Conservation (phyloP, 2,113 vertebrate species). For the Rafetus swinhoei region DNA sequence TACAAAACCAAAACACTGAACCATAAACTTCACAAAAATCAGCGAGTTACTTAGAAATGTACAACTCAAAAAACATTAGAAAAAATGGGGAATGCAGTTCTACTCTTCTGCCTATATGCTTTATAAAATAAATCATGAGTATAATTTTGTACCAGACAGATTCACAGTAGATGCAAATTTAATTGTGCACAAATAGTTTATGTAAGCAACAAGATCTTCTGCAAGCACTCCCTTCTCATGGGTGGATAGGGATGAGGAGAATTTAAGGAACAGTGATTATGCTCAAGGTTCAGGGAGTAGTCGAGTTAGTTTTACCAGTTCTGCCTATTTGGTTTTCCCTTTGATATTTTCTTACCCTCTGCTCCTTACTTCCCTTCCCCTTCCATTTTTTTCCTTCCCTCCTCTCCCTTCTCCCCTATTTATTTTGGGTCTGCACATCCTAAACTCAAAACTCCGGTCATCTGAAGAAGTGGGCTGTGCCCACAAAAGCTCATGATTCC, state of each 20-base stretch:
- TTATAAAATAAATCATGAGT: background rate
- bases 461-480: too few relatives aligned
- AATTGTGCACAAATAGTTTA: background rate
- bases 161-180: background rate
- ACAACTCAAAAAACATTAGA: background rate
- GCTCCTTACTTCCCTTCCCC: too few relatives aligned
- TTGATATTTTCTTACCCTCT: too few relatives aligned
- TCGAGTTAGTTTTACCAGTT: too few relatives aligned
- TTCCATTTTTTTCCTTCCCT: too few relatives aligned
- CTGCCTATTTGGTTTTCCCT: too few relatives aligned
- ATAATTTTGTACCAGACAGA: background rate
- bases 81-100: background rate
- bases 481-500: too few relatives aligned
- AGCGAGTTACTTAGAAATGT: background rate
- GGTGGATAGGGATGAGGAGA: background rate
- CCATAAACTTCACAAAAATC: background rate
- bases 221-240: background rate
- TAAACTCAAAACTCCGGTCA: too few relatives aligned
- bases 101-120: background rate
- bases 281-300: background rate
- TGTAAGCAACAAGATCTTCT: accelerated
- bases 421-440: too few relatives aligned
- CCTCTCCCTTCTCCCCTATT: too few relatives aligned
- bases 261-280: background rate
- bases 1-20: conserved; percentile 46